Percentiles rank a stretch among this genome's conserved stretches.
Evolutionary conservation across 2,113 vertebrate genomes (phyloP).

Genomic region (Cairina moschata): DNA sequence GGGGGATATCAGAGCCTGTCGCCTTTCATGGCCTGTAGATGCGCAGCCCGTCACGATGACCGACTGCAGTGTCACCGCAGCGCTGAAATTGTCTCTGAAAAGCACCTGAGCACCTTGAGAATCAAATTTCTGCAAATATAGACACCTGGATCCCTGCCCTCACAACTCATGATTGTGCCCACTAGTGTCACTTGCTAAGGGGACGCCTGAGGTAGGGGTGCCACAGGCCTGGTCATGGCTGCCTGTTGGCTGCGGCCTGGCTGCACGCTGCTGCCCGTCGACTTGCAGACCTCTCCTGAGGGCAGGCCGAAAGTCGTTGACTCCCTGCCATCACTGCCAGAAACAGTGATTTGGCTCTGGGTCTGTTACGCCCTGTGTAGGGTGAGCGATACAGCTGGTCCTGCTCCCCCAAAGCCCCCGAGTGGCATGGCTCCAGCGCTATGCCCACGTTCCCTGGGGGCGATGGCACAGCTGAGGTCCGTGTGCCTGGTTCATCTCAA

Average conservation of each 20-base stretch:
- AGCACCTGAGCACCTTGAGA: background rate
- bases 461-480: fast-evolving
- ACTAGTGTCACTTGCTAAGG: background rate
- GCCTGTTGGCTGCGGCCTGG: background rate
- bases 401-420: background rate
- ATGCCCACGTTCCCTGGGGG: background rate
- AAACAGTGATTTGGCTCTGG: background rate
- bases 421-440: background rate
- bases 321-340: background rate
- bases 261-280: background rate
- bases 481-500: fast-evolving
- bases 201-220: fast-evolving
- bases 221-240: background rate
- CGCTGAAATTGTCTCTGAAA: background rate
- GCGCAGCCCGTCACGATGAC: fast-evolving
- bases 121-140: background rate
- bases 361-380: background rate
- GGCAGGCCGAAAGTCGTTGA: background rate
- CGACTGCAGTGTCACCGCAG: background rate
- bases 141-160: background rate
- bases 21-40: fast-evolving
- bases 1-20: fast-evolving
- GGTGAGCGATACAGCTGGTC: background rate
- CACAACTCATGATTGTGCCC: fast-evolving
- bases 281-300: background rate